Evolutionary conservation across 2,113 vertebrate species (phyloP).

Genomic region (Ivindomyrus marchei): DNA sequence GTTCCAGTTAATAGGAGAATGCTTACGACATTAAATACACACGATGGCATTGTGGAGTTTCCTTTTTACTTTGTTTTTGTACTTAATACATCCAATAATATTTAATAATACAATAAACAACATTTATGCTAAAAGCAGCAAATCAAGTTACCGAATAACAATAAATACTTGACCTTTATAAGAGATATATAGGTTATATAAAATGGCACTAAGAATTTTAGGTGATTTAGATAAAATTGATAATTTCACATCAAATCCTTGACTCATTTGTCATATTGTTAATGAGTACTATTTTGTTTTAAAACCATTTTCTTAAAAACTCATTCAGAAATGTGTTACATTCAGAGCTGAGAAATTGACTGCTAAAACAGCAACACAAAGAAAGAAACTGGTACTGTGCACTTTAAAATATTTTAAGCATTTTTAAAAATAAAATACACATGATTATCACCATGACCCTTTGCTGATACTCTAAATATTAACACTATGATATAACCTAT

Average conservation of each 20-base stretch:
- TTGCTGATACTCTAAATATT: not conserved
- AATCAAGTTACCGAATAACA: not conserved
- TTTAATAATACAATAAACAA: slow-evolving; percentile 8
- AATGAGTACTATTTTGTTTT: not conserved
- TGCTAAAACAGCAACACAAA: not conserved
- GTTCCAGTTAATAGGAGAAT: not conserved
- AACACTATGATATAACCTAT: not conserved
- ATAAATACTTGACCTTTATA: not conserved
- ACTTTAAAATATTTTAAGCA: not conserved
- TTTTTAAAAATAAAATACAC: not conserved
- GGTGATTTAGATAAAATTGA: not conserved
- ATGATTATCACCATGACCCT: not conserved
- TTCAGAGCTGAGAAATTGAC: not conserved
- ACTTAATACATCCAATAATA: not conserved
- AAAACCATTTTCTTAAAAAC: not conserved
- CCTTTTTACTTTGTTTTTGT: not conserved
- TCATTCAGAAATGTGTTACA: not conserved
- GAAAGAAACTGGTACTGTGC: not conserved
- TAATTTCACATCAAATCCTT: not conserved
- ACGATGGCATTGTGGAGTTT: not conserved
- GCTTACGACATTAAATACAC: not conserved
- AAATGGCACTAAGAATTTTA: not conserved
- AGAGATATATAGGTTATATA: not conserved
- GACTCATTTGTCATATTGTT: not conserved
- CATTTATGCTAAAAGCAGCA: slow-evolving; percentile 7